Base-by-base conservation (phyloP, 2,888 invertebrate genomes). In the Agrochola lychnidis region DNA sequence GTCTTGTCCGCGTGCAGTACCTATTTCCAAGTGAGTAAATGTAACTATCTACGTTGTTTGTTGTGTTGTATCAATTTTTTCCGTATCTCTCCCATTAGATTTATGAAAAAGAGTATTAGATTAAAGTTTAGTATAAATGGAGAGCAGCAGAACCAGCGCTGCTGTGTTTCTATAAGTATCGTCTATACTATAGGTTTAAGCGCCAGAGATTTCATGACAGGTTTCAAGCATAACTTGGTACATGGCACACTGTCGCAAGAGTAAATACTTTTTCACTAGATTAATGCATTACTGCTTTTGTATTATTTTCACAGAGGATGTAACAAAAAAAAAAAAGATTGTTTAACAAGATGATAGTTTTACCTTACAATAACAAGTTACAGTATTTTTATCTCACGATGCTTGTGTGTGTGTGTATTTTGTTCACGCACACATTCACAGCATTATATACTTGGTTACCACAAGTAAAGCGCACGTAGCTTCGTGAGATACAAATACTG, bases 1-100 rank as follows among this genome's bases (percentile, higher is more conserved):
- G 98, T 99, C 48, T 96, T 99, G 59, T 99, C 99, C 0, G 99
- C 99, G 4, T 99, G 99, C 95, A 99, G 99, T 93, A 98, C 98
- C n/a, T 99, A 99, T 95, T 99, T 99, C 95, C 98, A 99, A 97
- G 98, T 98, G 95, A 90, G 90, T 89, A n/a, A 62, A 72, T 78
- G 66, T 62, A 70, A 76, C 82, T 66, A 51, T 70, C 42, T 45
- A 16, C n/a, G 14, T 61, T 45, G 2, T 25, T 53, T 70, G 51
- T 4, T 25, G 70, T 45, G 45, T 45, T 2, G 4, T 42, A 9
- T 63, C 0, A 2, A 12, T 42, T 57, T 25, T 25, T 45, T 64
- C 12, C 12, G 25, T 66, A 19, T 48, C 19, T 45, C 25, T 66
- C 12, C 10, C 12, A 22, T 48, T 30, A 6, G 25, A 25, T 30